Evolutionary conservation across 2,797 vertebrate genomes (phyloP).

Genomic region (Lepidocolaptes lacrymiger): DNA sequence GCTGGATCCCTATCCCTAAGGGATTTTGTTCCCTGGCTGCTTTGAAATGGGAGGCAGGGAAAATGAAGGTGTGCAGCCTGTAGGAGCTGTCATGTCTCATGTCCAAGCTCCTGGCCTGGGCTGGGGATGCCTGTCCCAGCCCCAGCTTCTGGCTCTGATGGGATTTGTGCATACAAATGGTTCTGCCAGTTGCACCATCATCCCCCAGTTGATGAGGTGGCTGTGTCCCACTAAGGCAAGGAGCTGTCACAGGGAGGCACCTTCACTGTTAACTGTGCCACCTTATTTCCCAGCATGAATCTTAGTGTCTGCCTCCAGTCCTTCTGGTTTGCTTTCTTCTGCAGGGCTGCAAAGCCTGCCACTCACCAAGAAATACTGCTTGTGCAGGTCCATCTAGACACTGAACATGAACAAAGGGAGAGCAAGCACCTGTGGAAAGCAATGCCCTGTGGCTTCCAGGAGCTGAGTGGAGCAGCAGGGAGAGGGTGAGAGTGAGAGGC

Average conservation of each 20-base stretch:
- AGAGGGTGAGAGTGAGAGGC: background rate
- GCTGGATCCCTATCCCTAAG: no score
- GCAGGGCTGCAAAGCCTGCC: background rate
- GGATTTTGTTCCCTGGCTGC: background rate
- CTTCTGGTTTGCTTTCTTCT: background rate
- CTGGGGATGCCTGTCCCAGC: background rate
- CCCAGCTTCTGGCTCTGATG: background rate
- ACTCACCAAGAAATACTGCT: background rate
- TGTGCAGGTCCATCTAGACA: fast-evolving
- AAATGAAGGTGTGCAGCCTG: fast-evolving
- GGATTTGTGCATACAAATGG: fast-evolving
- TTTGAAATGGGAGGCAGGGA: background rate
- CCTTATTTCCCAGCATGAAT: background rate
- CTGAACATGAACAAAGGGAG: background rate
- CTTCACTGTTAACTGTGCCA: background rate
- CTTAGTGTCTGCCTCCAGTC: background rate
- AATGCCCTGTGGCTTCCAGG: fast-evolving
- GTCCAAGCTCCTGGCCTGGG: fast-evolving
- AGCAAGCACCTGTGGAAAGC: background rate
- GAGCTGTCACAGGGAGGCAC: background rate
- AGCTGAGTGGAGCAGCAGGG: background rate
- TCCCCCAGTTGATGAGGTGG: no score
- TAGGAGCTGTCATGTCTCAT: fast-evolving
- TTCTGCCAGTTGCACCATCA: background rate
- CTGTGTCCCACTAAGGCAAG: background rate